Conservation (phyloP, 2,888 invertebrate species). For the Parnassius apollo region DNA sequence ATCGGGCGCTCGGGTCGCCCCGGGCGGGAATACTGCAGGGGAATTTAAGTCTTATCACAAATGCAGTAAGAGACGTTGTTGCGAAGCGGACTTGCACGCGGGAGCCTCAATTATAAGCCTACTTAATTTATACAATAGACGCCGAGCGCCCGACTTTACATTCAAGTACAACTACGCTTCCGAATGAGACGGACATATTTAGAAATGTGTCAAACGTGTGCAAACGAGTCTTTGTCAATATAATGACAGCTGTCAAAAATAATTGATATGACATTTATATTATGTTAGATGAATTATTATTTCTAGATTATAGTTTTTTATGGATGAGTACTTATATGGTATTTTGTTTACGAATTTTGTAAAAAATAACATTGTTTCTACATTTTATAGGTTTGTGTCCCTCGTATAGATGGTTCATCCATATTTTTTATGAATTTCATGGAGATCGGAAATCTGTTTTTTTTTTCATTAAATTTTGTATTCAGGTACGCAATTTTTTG, state of each 20-base stretch:
- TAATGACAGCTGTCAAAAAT: conserved; percentile 5
- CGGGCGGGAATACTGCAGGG: conserved; percentile 45
- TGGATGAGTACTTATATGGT: no score
- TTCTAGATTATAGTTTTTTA: no score
- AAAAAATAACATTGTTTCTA: no score
- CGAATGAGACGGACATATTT: conserved; percentile 25
- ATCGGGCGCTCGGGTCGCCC: conserved; percentile 43
- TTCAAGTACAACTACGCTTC: conserved; percentile 4
- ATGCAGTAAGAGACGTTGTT: conserved; percentile 51
- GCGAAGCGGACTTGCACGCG: conserved; percentile 40
- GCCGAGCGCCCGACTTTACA: conserved; percentile 43
- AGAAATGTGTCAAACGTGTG: background rate
- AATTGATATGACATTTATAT: no score
- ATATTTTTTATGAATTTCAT: no score
- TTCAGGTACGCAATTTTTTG: no score
- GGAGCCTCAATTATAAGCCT: conserved; percentile 43
- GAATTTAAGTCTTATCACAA: conserved; percentile 57
- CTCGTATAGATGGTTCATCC: no score
- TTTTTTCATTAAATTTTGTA: no score
- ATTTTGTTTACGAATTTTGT: no score
- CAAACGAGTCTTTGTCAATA: background rate
- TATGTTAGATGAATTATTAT: no score
- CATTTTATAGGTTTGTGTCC: no score
- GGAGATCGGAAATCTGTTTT: no score
- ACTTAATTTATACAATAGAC: conserved; percentile 41